phyloP scores from a whole-genome alignment of 2,888 invertebrate species.

The Tineola bisselliella region DNA sequence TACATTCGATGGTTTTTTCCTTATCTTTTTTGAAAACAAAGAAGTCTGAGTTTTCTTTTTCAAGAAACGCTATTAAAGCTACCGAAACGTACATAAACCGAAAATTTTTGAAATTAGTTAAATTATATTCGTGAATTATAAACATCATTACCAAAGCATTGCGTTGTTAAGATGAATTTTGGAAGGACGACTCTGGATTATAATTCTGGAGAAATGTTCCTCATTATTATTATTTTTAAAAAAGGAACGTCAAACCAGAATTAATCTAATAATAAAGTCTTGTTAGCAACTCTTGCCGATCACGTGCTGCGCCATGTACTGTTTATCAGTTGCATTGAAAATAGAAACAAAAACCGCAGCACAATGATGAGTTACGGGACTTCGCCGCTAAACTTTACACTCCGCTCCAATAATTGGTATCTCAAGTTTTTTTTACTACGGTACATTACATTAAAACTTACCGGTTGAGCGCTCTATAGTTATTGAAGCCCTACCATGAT shows the following conservation, averaged over 20 bases:
- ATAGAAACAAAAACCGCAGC: conserved; percentile 24
- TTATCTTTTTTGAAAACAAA: no score
- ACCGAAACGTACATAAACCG: no score
- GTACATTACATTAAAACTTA: conserved; percentile 27
- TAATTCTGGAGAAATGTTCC: no score
- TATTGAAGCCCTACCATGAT: not conserved
- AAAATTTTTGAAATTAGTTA: no score
- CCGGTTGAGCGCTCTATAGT: conserved; percentile 21
- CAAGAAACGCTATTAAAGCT: no score
- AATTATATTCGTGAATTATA: no score
- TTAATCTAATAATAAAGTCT: no score
- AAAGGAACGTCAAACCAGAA: no score
- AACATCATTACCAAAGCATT: no score
- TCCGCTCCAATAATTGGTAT: conserved; percentile 12
- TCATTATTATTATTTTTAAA: not conserved
- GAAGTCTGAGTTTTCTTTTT: no score
- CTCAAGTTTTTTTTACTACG: conserved; percentile 27
- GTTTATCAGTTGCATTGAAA: conserved; percentile 14
- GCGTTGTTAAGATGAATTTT: no score
- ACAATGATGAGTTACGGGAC: conserved; percentile 30
- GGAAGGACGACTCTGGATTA: no score
- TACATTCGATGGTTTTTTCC: not conserved
- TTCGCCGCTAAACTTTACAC: conserved; percentile 21
- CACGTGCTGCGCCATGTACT: conserved; percentile 11
- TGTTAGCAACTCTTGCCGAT: not conserved